A percentile compares a stretch with the other conserved stretches of the same genome.
These are phyloP conservation scores for Endomychus coccineus DNA, from an alignment of 2,888 invertebrate genomes.

Conservation along the genomic window DNA sequence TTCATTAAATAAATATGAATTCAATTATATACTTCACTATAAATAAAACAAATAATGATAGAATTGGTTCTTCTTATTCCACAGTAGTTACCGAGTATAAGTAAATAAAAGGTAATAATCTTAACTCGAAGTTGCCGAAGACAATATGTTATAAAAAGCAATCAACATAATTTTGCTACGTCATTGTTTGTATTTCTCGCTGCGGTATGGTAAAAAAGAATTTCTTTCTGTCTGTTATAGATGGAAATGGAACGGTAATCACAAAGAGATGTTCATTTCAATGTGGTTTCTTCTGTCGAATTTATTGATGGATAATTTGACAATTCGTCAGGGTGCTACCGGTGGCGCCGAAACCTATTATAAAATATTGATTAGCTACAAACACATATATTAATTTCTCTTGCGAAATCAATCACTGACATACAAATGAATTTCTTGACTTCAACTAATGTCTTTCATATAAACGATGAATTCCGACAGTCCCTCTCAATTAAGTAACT, in stretches of 20 bases:
- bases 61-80: no score
- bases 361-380: constrained; percentile 12
- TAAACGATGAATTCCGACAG: no score
- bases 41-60: no score
- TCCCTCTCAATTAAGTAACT: no score
- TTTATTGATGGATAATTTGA: constrained; percentile 27
- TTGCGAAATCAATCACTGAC: no score
- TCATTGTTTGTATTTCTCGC: constrained; percentile 13
- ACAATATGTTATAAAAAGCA: background rate
- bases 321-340: constrained; percentile 30
- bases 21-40: no score
- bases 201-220: constrained; percentile 1
- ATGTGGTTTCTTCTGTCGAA: constrained; percentile 23
- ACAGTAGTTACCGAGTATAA: no score
- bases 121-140: no score
- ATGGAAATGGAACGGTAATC: constrained; percentile 13
- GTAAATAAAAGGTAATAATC: no score
- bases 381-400: constrained; percentile 2
- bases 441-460: no score
- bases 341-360: constrained; percentile 24
- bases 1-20: no score
- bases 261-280: constrained; percentile 8
- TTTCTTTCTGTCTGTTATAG: constrained; percentile 1
- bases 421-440: no score
- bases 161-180: constrained; percentile 9